Conservation (phyloP, 2,113 vertebrate genomes). For the Struthidea cinerea region DNA sequence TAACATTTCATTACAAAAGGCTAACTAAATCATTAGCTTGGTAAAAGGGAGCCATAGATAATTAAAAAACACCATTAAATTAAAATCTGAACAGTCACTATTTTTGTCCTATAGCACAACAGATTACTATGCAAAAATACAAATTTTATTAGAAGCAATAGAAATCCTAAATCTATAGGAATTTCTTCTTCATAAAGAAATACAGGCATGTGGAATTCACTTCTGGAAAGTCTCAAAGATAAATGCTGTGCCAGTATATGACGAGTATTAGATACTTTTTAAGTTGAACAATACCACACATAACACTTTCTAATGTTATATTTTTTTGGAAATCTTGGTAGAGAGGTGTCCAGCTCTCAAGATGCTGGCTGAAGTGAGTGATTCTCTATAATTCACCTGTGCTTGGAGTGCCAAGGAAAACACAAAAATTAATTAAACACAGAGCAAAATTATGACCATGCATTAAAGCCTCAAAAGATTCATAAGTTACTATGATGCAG, state of each 20-base stretch:
- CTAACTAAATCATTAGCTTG: not conserved
- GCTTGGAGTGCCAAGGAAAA: not conserved
- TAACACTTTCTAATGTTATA: not conserved
- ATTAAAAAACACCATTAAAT: not conserved
- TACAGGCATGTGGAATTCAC: not conserved
- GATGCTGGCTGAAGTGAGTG: not conserved
- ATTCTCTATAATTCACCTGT: not conserved
- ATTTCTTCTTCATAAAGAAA: not conserved
- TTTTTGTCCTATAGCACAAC: not conserved
- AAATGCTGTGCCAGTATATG: not conserved
- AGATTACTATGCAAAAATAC: not conserved
- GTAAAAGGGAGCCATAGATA: not conserved
- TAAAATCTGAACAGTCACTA: not conserved
- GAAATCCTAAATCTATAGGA: not conserved
- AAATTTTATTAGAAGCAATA: not conserved
- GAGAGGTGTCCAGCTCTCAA: not conserved
- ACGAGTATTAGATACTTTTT: not conserved
- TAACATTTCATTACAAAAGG: not conserved
- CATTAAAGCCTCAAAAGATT: not conserved
- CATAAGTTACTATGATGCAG: not conserved
- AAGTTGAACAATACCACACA: not conserved
- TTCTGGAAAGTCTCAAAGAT: not conserved
- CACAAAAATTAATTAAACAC: not conserved
- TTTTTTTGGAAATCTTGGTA: not conserved
- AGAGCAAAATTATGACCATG: not conserved